Percentiles rank a stretch among this genome's conserved stretches.
phyloP scores from a whole-genome alignment of 2,113 vertebrate species.

The Noturus placidus region DNA sequence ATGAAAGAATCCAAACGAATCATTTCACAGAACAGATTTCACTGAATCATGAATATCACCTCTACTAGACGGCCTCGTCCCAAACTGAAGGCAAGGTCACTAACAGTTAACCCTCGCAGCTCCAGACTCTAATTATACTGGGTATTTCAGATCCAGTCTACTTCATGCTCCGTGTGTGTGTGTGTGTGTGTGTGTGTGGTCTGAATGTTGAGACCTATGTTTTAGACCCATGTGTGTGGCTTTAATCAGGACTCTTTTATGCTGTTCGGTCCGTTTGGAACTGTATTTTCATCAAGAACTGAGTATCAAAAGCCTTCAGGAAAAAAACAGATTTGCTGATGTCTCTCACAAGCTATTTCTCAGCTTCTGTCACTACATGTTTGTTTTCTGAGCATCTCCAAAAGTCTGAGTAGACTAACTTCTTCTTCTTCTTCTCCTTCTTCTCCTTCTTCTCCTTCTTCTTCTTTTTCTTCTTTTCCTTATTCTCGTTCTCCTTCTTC shows the following conservation, averaged over 20 bases:
- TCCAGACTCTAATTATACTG: neutral
- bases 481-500: too few relatives aligned
- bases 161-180: neutral
- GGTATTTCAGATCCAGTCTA: neutral
- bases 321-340: neutral
- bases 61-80: neutral
- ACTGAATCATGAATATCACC: neutral
- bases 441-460: too few relatives aligned
- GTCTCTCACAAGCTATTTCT: slow-evolving; percentile 10
- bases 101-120: neutral
- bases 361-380: neutral
- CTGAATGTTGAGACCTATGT: neutral
- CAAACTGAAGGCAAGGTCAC: neutral
- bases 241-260: slow-evolving; percentile 26
- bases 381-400: neutral
- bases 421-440: neutral
- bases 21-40: neutral
- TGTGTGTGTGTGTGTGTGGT: neutral
- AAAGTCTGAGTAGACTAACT: neutral
- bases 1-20: neutral
- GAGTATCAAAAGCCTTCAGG: slow-evolving; percentile 4
- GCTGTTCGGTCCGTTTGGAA: neutral
- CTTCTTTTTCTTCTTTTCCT: too few relatives aligned
- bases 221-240: neutral
- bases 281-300: neutral